Percentiles rank a stretch among this genome's conserved stretches.
These are phyloP conservation scores for Gorsachius goisagi DNA, from an alignment of 2,113 vertebrate genomes.

Conservation along the genomic window DNA sequence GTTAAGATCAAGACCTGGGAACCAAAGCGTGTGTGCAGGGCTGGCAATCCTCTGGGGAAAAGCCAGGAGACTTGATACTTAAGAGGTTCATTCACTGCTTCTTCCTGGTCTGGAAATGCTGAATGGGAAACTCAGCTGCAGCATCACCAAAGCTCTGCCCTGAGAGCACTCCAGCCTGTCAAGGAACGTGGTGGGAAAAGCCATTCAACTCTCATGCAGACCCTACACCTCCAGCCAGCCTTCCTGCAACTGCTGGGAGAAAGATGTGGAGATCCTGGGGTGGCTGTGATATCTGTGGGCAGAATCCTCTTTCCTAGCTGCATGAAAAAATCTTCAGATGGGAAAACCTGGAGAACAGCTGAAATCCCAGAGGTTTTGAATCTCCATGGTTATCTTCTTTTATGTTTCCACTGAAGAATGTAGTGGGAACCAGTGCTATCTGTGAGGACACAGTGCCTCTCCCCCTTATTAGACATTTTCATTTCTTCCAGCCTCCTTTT, in stretches of 20 bases:
- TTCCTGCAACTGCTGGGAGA: neutral
- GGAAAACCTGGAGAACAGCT: neutral
- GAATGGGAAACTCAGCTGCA: neutral
- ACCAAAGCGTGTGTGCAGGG: neutral
- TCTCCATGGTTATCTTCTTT: neutral
- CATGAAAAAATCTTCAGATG: neutral
- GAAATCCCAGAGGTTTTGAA: neutral
- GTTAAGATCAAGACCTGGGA: neutral
- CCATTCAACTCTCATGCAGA: neutral
- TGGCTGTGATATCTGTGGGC: neutral
- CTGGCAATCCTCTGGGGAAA: neutral
- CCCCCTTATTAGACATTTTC: neutral
- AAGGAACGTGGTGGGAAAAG: neutral
- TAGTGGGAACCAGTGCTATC: neutral
- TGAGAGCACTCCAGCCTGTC: rapidly evolving
- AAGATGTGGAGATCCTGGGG: neutral
- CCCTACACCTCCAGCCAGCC: neutral
- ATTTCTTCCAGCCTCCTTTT: neutral
- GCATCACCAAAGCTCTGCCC: neutral
- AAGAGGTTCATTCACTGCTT: neutral
- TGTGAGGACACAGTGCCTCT: neutral
- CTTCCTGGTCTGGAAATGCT: neutral
- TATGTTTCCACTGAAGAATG: neutral
- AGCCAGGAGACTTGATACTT: neutral
- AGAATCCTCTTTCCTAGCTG: neutral